phyloP scores from a whole-genome alignment of 2,888 invertebrate species.

The Caradrina clavipalpis region DNA sequence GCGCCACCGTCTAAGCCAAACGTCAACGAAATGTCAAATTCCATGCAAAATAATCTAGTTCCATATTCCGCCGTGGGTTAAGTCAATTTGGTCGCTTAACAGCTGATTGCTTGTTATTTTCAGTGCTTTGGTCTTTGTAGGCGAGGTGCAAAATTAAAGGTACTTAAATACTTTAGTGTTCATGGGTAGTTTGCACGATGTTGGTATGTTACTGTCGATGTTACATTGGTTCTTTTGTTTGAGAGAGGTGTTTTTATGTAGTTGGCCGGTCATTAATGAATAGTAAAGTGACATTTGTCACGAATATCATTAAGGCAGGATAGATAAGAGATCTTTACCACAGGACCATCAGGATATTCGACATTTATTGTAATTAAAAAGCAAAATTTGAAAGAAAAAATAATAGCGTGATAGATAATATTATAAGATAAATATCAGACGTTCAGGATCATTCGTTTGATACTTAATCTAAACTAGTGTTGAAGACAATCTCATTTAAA shows the following conservation, averaged over 20 bases:
- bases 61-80: not conserved
- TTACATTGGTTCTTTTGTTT: slow-evolving; percentile 11
- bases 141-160: slow-evolving; percentile 47
- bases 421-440: not conserved
- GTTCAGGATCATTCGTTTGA: not conserved
- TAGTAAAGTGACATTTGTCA: not conserved
- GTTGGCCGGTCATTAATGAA: not conserved
- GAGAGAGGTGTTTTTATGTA: not conserved
- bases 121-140: slow-evolving; percentile 39
- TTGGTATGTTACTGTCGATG: slow-evolving; percentile 1
- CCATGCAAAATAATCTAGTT: not conserved
- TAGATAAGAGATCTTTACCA: too few species aligned
- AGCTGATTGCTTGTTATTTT: slow-evolving; percentile 50
- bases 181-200: slow-evolving; percentile 30
- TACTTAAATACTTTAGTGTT: slow-evolving; percentile 24
- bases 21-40: not conserved
- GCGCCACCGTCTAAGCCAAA: slow-evolving; percentile 9
- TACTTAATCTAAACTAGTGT: too few species aligned
- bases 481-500: not conserved
- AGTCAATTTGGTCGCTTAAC: slow-evolving; percentile 11
- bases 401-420: not conserved
- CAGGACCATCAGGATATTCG: too few species aligned
- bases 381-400: too few species aligned
- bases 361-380: too few species aligned
- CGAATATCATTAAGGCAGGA: too few species aligned